These are phyloP conservation scores for Ranitomeya variabilis DNA, from an alignment of 2,113 vertebrate species.

Conservation along the genomic window DNA sequence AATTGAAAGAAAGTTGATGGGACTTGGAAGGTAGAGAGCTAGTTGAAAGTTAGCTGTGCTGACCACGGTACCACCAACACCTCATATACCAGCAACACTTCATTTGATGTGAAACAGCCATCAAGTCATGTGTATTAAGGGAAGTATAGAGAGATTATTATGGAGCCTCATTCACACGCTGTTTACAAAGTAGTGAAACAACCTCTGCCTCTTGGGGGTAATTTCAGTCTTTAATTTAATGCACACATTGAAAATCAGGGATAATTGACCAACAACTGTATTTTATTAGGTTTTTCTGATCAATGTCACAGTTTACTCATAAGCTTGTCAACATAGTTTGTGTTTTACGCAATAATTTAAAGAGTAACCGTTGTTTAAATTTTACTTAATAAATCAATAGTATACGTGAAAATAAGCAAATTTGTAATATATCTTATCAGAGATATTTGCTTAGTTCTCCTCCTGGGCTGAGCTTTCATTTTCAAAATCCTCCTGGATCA, in stretches of 20 bases:
- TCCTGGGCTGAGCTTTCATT: too few species aligned
- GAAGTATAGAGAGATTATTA: slow-evolving; percentile 6
- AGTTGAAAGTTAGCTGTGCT: slow-evolving; percentile 15
- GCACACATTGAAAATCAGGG: not conserved
- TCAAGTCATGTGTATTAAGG: slow-evolving; percentile 8
- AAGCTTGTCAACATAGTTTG: not conserved
- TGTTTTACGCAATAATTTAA: too few species aligned
- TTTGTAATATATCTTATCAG: too few species aligned
- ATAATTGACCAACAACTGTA: not conserved
- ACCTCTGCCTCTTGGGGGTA: not conserved
- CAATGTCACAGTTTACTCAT: not conserved
- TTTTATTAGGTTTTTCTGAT: not conserved
- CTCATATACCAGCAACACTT: slow-evolving; percentile 42
- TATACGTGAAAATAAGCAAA: too few species aligned
- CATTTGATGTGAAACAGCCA: slow-evolving; percentile 29
- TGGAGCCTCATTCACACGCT: not conserved
- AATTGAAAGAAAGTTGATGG: slow-evolving; percentile 8
- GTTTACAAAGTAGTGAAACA: not conserved
- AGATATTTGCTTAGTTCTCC: too few species aligned
- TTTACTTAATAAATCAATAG: too few species aligned
- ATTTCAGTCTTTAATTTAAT: slow-evolving; percentile 2
- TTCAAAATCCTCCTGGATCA: too few species aligned
- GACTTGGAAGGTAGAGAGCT: not conserved
- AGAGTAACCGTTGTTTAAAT: too few species aligned
- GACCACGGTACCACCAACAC: slow-evolving; percentile 29